phyloP scores from a whole-genome alignment of 2,888 invertebrate genomes.

The Conops quadrifasciatus region DNA sequence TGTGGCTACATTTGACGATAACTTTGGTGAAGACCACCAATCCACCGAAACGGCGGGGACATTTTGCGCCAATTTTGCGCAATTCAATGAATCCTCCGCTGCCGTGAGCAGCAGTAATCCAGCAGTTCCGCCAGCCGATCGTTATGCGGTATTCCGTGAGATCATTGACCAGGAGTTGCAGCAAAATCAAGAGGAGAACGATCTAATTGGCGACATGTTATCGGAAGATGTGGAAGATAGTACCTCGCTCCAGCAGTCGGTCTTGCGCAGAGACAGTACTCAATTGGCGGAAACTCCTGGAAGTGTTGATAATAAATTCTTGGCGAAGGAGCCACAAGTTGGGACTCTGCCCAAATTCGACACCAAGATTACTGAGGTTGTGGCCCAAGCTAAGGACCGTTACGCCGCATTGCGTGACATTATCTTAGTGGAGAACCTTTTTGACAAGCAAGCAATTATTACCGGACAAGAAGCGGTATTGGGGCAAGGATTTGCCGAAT shows the following conservation, averaged over 20 bases:
- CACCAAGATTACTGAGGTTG: constrained; percentile 66
- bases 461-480: constrained; percentile 38
- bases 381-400: constrained; percentile 71
- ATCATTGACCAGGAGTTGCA: constrained; percentile 80
- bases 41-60: constrained; percentile 18
- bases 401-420: constrained; percentile 85
- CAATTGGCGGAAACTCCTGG: not conserved
- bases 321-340: constrained; percentile 43
- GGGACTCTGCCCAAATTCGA: constrained; percentile 63
- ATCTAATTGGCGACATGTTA: constrained; percentile 56
- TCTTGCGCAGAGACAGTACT: not conserved
- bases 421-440: constrained; percentile 71
- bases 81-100: constrained; percentile 65
- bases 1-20: constrained; percentile 73
- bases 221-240: constrained; percentile 43
- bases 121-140: constrained; percentile 73
- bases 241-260: constrained; percentile 26
- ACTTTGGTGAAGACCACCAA: constrained; percentile 67
- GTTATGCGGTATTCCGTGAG: constrained; percentile 89
- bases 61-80: constrained; percentile 76
- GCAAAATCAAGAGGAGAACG: constrained; percentile 65
- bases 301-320: constrained; percentile 42
- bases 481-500: constrained; percentile 57
- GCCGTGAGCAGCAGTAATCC: constrained; percentile 38
- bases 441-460: constrained; percentile 64